Conservation (phyloP, 2,113 vertebrate species). For the Sphaerodactylus townsendi region DNA sequence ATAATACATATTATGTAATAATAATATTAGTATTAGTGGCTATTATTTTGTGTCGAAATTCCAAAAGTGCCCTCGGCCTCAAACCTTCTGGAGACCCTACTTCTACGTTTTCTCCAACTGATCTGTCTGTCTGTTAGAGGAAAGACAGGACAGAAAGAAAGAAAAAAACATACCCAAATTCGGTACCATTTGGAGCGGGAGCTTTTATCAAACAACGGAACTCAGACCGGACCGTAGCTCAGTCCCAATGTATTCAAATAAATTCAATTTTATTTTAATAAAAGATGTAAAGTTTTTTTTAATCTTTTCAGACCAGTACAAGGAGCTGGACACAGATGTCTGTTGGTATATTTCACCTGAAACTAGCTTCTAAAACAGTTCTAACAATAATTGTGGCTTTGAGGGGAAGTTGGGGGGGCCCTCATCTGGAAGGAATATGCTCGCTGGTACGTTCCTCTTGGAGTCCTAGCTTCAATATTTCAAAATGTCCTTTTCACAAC, state of each 20-base stretch:
- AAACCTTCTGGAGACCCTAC: no score
- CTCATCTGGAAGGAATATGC: no score
- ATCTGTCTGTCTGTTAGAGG: no score
- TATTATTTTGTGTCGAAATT: no score
- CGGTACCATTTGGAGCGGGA: no score
- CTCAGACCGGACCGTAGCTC: not conserved
- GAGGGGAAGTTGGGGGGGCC: not conserved
- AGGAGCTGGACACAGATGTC: constrained; percentile 62
- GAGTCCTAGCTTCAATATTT: constrained; percentile 31
- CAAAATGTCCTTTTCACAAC: constrained; percentile 23
- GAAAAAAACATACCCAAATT: no score
- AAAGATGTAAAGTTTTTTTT: not conserved
- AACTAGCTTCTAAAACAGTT: constrained; percentile 44
- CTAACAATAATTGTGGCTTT: constrained; percentile 49
- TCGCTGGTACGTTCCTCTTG: constrained; percentile 58
- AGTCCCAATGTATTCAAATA: constrained; percentile 11
- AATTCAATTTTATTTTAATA: constrained; percentile 10
- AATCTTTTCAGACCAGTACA: constrained; percentile 66
- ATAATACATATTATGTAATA: no score
- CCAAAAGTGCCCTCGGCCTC: no score
- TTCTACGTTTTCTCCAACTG: no score
- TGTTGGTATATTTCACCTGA: constrained; percentile 46
- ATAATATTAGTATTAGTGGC: no score
- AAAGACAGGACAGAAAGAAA: no score
- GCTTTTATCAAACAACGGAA: not conserved